Evolutionary conservation across 2,113 vertebrate genomes (phyloP).

Genomic region (Fukomys damarensis): DNA sequence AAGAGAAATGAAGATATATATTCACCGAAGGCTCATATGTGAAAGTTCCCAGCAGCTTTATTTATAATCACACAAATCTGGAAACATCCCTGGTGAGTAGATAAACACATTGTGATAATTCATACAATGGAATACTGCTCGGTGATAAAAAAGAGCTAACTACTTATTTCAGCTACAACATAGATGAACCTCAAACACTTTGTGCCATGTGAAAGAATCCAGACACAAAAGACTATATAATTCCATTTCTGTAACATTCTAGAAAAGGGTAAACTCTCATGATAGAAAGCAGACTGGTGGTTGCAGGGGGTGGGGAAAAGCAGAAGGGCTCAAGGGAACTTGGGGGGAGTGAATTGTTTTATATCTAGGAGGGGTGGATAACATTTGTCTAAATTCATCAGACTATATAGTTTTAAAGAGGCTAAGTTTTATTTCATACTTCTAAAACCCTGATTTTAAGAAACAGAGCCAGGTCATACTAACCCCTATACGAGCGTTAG

Average conservation of each 20-base stretch:
- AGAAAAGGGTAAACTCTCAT: neutral
- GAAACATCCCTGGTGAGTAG: neutral
- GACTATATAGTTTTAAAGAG: neutral
- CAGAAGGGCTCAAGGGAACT: neutral
- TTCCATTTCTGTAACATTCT: neutral
- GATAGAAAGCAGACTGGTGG: neutral
- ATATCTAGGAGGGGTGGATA: neutral
- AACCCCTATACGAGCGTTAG: neutral
- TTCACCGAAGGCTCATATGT: neutral
- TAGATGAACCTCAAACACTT: neutral
- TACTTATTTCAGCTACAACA: neutral
- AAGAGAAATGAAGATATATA: neutral
- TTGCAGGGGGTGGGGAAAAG: neutral
- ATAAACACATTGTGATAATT: rapidly evolving
- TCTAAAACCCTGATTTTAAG: neutral
- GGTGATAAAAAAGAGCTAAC: neutral
- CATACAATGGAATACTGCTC: neutral
- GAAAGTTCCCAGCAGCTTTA: neutral
- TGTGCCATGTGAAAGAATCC: neutral
- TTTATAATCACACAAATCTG: neutral
- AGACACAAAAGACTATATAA: neutral
- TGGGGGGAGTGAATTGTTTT: neutral
- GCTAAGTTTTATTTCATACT: neutral
- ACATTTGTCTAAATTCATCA: neutral
- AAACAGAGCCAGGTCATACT: neutral